phyloP scores from a whole-genome alignment of 2,797 vertebrate species.

The Nasua narica region DNA sequence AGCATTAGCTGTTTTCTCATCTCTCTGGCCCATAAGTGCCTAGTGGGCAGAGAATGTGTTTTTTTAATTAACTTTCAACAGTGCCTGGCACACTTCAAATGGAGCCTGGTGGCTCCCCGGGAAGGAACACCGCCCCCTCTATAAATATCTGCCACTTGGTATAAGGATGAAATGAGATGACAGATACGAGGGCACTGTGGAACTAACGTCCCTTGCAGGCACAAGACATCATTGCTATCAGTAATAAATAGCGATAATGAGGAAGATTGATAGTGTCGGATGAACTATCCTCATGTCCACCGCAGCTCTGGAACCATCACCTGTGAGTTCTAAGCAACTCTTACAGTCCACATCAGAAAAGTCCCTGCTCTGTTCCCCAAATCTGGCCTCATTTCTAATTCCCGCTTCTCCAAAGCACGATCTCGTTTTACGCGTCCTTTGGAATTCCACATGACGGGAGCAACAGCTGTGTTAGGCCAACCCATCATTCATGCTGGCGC shows the following conservation, averaged over 20 bases:
- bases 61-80: neutral
- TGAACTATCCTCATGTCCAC: neutral
- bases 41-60: neutral
- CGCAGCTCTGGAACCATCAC: neutral
- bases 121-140: neutral
- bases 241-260: neutral
- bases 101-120: neutral
- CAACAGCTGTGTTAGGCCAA: slow-evolving; percentile 67
- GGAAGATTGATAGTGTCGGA: neutral
- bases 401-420: neutral
- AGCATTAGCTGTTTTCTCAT: neutral
- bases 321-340: neutral
- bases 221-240: neutral
- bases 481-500: slow-evolving; percentile 70
- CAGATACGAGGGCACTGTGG: neutral
- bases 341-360: neutral
- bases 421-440: slow-evolving; percentile 46
- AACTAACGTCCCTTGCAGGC: neutral
- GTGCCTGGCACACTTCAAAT: neutral
- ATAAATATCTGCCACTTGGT: slow-evolving; percentile 42
- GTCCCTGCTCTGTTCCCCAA: neutral
- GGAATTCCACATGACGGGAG: neutral
- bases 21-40: neutral
- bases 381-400: slow-evolving; percentile 16
- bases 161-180: slow-evolving; percentile 22